phyloP scores from a whole-genome alignment of 2,113 vertebrate species.

The Isichthys henryi region DNA sequence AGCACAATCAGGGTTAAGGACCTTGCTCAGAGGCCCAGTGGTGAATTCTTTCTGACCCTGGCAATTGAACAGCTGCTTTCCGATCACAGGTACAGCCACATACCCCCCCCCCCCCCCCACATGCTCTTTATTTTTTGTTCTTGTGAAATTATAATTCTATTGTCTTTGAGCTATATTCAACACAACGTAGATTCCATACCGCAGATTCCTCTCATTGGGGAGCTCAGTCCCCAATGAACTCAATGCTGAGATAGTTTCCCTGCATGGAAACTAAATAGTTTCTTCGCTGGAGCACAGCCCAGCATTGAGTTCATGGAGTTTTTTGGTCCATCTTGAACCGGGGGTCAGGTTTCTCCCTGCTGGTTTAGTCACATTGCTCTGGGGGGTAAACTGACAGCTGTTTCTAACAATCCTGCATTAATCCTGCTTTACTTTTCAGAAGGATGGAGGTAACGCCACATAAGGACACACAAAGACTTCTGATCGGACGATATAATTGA shows the following conservation, averaged over 20 bases:
- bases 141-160: not conserved
- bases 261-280: not conserved
- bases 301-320: not conserved
- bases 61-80: not conserved
- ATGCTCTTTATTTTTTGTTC: not conserved
- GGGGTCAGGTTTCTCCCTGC: slow-evolving; percentile 23
- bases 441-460: slow-evolving; percentile 19
- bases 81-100: not conserved
- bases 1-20: not conserved
- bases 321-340: slow-evolving; percentile 6
- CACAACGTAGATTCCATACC: not conserved
- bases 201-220: not conserved
- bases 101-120: not conserved
- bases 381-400: slow-evolving; percentile 41
- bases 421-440: slow-evolving; percentile 40
- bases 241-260: not conserved
- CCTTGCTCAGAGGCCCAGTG: not conserved
- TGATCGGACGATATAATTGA: not conserved
- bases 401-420: slow-evolving; percentile 32
- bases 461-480: not conserved
- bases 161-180: not conserved
- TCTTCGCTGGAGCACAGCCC: slow-evolving; percentile 5
- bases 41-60: not conserved
- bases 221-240: no score
- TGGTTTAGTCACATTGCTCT: slow-evolving; percentile 26